These are phyloP conservation scores for Oenanthe melanoleuca DNA, from an alignment of 2,113 vertebrate genomes.

Conservation along the genomic window DNA sequence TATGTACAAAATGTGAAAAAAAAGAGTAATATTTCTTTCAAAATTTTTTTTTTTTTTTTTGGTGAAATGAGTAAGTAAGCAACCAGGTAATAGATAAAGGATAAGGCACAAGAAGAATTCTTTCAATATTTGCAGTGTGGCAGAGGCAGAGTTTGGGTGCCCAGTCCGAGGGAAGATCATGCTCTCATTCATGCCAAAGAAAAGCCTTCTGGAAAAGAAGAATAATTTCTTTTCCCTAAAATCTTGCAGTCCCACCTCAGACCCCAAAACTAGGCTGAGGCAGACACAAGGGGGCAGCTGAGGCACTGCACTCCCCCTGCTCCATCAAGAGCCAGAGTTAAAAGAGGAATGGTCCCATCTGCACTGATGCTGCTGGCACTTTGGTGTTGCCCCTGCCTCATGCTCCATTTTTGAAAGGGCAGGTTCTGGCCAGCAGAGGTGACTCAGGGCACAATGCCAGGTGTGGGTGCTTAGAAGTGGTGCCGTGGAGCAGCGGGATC, in stretches of 20 bases:
- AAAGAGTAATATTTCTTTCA: background rate
- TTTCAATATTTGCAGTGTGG: background rate
- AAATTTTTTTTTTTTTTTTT: background rate
- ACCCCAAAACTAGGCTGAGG: background rate
- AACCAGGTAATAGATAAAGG: background rate
- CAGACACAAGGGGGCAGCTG: background rate
- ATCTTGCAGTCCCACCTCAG: background rate
- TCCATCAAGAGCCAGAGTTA: background rate
- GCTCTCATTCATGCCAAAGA: background rate
- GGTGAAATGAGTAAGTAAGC: background rate
- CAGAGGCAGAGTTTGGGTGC: background rate
- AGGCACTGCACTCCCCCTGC: background rate
- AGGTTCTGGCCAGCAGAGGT: background rate
- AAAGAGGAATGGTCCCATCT: background rate
- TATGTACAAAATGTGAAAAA: background rate
- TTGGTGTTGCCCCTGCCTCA: rapidly evolving
- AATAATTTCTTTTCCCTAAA: background rate
- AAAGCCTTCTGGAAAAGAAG: background rate
- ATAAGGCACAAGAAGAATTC: background rate
- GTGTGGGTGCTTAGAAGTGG: background rate
- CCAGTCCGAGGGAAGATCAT: background rate
- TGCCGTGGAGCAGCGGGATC: rapidly evolving
- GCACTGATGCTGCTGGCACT: background rate
- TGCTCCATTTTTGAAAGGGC: background rate
- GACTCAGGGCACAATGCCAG: background rate